A percentile compares a stretch with the other conserved stretches of the same genome.
These are phyloP conservation scores for Cantharis lateralis DNA, from an alignment of 2,888 invertebrate genomes.

Conservation along the genomic window DNA sequence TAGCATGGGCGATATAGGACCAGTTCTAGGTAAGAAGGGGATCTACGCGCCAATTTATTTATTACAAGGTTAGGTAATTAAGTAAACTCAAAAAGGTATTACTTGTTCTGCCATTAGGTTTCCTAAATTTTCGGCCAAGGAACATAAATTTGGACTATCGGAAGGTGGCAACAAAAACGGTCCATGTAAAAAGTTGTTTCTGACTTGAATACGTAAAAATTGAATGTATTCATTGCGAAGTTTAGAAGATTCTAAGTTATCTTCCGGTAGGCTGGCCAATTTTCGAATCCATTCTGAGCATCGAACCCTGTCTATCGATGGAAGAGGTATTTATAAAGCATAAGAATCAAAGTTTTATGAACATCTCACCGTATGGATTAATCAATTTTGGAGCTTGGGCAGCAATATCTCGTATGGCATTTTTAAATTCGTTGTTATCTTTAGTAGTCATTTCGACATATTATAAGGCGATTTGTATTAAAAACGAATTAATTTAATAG, in stretches of 20 bases:
- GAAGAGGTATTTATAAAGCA: not conserved
- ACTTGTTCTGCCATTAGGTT: conserved; percentile 51
- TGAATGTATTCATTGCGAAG: conserved; percentile 61
- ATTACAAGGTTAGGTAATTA: not conserved
- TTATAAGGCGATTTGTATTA: not conserved
- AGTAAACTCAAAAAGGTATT: not conserved
- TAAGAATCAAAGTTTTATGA: not conserved
- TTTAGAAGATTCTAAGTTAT: conserved; percentile 54
- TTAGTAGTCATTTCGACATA: conserved; percentile 48
- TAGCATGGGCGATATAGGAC: conserved; percentile 59
- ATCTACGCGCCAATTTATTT: conserved; percentile 41
- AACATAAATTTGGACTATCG: conserved; percentile 47
- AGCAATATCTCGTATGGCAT: conserved; percentile 52
- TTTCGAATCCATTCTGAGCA: conserved; percentile 61
- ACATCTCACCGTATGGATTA: conserved; percentile 50
- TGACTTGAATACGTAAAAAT: conserved; percentile 58
- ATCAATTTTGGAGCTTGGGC: conserved; percentile 47
- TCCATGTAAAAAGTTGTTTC: conserved; percentile 56
- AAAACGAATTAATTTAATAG: not conserved
- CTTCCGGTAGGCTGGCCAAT: conserved; percentile 55
- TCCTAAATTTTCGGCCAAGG: conserved; percentile 58
- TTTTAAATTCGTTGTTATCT: conserved; percentile 53
- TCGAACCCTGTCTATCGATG: conserved; percentile 56
- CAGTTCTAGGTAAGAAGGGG: conserved; percentile 58
- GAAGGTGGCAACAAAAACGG: conserved; percentile 59